These are phyloP conservation scores for Halichoerus grypus DNA, from an alignment of 2,113 vertebrate genomes.

Conservation along the genomic window DNA sequence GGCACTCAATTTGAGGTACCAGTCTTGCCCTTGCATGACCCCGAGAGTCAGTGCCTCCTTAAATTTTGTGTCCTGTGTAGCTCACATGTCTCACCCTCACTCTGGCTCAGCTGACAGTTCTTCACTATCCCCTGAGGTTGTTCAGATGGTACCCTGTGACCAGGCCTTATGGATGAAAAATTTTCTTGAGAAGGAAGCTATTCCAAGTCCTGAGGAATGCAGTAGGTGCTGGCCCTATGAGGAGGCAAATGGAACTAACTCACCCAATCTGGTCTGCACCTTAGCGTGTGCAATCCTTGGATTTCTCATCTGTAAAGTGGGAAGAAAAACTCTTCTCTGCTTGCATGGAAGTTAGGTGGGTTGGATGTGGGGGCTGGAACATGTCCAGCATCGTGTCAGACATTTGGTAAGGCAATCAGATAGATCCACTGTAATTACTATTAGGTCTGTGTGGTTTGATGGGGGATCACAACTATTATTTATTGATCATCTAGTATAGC, in stretches of 20 bases:
- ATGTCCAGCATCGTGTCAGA: fast-evolving
- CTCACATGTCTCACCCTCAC: background rate
- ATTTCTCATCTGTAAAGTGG: background rate
- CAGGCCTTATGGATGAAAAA: background rate
- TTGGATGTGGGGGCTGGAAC: background rate
- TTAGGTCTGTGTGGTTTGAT: background rate
- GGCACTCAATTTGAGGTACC: background rate
- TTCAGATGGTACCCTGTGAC: background rate
- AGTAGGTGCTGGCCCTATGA: background rate
- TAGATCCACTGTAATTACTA: background rate
- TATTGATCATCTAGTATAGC: background rate
- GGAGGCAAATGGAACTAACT: background rate
- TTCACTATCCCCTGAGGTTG: background rate
- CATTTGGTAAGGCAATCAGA: background rate
- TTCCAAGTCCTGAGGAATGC: background rate
- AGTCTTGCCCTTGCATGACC: background rate
- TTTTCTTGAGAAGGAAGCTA: background rate
- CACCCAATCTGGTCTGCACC: background rate
- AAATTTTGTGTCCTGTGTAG: no score
- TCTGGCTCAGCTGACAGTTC: background rate
- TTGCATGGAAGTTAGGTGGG: background rate
- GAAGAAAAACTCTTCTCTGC: background rate
- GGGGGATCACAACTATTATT: background rate
- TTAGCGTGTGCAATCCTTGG: background rate
- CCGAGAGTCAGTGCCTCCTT: background rate